Conservation (phyloP, 2,113 vertebrate species). For the Micronycteris hirsuta region DNA sequence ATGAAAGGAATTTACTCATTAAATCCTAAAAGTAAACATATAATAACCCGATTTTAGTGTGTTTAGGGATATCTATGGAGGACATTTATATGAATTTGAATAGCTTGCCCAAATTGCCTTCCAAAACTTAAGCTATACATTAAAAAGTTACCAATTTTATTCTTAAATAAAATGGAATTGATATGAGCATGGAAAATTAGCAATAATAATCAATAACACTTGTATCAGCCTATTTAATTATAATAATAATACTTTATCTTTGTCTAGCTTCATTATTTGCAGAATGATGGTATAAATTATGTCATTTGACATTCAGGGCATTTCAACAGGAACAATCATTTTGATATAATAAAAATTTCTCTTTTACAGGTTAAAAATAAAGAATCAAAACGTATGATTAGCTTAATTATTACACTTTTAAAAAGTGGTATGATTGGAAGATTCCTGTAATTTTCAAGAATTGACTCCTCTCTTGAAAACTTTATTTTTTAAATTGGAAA, state of each 20-base stretch:
- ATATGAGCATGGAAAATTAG: neutral
- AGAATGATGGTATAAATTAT: neutral
- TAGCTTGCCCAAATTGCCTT: neutral
- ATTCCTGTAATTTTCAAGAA: neutral
- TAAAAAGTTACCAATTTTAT: neutral
- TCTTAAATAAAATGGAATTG: neutral
- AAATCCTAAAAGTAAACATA: conserved; percentile 6
- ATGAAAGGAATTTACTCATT: neutral
- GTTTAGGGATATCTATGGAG: neutral
- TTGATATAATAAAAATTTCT: neutral
- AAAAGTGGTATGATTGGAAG: neutral
- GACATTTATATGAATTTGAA: neutral
- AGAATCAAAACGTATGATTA: neutral
- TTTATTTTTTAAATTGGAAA: neutral
- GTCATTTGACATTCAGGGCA: neutral
- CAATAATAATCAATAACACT: neutral
- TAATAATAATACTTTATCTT: neutral
- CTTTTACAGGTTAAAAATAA: neutral
- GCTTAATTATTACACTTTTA: neutral
- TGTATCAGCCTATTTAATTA: neutral
- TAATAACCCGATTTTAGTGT: neutral
- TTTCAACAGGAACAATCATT: neutral
- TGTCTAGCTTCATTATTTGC: neutral
- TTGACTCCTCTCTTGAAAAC: neutral
- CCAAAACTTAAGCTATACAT: neutral